phyloP scores from a whole-genome alignment of 1,140 invertebrate genomes.

The Lepidurus couesii region DNA sequence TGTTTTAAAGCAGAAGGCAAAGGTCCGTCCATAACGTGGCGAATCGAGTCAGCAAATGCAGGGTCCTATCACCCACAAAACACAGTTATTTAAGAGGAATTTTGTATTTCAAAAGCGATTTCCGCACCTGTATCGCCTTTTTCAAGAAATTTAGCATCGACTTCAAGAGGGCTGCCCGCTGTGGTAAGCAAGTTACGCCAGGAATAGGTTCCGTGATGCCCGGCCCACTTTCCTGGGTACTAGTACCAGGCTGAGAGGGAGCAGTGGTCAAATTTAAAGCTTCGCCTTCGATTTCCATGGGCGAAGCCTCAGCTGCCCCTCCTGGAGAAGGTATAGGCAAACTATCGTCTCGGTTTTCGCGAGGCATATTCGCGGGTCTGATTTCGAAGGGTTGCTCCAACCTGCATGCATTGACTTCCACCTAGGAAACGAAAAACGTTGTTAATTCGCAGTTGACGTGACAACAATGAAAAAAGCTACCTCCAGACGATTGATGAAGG shows the following conservation, averaged over 20 bases:
- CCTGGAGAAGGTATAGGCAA: background rate
- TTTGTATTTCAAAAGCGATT: background rate
- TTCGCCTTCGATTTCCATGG: conserved; percentile 31
- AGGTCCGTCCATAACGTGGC: conserved; percentile 85
- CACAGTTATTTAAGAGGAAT: background rate
- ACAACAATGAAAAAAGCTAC: conserved; percentile 42
- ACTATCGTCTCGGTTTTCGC: background rate
- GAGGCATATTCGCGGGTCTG: conserved; percentile 39
- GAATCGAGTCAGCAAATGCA: conserved; percentile 74
- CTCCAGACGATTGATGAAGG: conserved; percentile 70
- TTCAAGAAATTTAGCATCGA: conserved; percentile 87
- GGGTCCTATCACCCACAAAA: conserved; percentile 52
- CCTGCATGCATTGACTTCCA: conserved; percentile 77
- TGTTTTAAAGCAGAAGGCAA: conserved; percentile 76
- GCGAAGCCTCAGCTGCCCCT: conserved; percentile 30
- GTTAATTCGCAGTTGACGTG: conserved; percentile 43
- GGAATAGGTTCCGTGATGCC: conserved; percentile 25
- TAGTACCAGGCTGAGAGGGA: conserved; percentile 1
- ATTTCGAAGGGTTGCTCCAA: conserved; percentile 74
- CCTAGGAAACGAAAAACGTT: background rate
- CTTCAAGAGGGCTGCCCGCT: conserved; percentile 76
- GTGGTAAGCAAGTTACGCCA: conserved; percentile 61
- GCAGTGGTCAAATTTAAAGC: conserved; percentile 16
- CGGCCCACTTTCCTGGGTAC: background rate
- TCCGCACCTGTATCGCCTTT: conserved; percentile 63